Conservation (phyloP, 1,140 invertebrate species). For the Gryon sp. region DNA sequence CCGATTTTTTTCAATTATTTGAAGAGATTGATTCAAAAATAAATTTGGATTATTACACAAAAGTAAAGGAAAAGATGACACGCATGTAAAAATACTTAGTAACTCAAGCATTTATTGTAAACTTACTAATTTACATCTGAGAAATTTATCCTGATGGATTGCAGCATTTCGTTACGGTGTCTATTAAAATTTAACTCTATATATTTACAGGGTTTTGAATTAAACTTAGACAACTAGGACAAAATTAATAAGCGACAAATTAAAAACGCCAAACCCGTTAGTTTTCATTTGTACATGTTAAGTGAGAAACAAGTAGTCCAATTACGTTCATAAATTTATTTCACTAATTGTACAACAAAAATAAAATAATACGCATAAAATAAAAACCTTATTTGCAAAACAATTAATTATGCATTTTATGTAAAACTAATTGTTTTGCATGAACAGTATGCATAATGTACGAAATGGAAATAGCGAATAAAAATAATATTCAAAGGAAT, state of each 20-base stretch:
- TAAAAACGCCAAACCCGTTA: constrained; percentile 15
- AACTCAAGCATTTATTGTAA: constrained; percentile 11
- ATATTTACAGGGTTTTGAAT: constrained; percentile 23
- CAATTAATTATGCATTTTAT: no score
- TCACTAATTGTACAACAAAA: no score
- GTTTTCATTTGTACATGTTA: constrained; percentile 24
- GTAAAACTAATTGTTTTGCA: no score
- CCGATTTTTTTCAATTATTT: no score
- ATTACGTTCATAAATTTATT: constrained; percentile 39
- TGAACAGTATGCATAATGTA: no score
- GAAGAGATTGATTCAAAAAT: no score
- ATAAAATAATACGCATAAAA: no score
- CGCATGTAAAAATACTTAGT: constrained; percentile 20
- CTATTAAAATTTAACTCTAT: constrained; percentile 15
- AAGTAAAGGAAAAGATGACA: constrained; percentile 30
- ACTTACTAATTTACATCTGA: constrained; percentile 30
- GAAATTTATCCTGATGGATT: constrained; percentile 39
- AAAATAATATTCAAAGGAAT: no score
- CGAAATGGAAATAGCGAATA: no score
- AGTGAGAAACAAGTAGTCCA: constrained; percentile 27
- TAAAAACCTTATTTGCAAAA: no score
- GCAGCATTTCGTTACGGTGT: constrained; percentile 13
- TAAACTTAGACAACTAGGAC: not conserved
- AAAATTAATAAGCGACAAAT: constrained; percentile 37
- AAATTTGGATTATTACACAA: constrained; percentile 10